Base-by-base conservation (phyloP, 2,888 invertebrate species). In the Dorcus parallelipipedus region DNA sequence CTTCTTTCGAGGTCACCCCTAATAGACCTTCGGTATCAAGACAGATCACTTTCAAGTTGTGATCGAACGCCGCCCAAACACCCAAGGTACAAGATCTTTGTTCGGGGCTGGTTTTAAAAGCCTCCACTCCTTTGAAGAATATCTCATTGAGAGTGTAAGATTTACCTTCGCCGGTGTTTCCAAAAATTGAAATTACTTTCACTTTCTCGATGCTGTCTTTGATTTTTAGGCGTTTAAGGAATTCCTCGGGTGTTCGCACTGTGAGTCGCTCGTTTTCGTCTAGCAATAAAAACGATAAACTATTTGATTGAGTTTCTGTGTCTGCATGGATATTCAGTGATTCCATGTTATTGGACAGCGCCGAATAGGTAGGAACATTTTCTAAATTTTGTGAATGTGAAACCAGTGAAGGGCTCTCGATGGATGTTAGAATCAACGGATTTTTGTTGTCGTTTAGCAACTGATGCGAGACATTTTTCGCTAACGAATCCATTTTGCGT, bases 131-230 rank as follows among this genome's bases (percentile, higher is more conserved):
- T 64, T 82, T 76, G 71, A 87, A 89, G 72, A 88, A 87, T 3
- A 75, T 69, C 63, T 90, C 83, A 76, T 93, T 93, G 70, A 92
- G 77, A 0, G 90, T 90, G 70, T 88, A 84, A 2, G 91, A 91
- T 77, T 92, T 92, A 2, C 91, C 92, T 78, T 91, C 91, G 0
- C 91, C 91, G 0, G 90, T 90, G 71, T 91, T 92, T 2, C 93
- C 93, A 78, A 92, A 90, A 70, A 93, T 90, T 9, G 91, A 89
- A 0, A 92, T 84, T 10, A 91, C 91, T 78, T 91, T 91, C 9
- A 91, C 84, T 74, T 84, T 86, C 9, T 77, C 75, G 33, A 79
- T 77, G 48, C 75, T 77, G 45, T 80, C 79, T 6, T 71, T 68
- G 54, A 83, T 82, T 49, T 78, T 78, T 23, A 86, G 70, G 54